phyloP scores from a whole-genome alignment of 2,113 vertebrate species.

The Campylorhamphus procurvoides region DNA sequence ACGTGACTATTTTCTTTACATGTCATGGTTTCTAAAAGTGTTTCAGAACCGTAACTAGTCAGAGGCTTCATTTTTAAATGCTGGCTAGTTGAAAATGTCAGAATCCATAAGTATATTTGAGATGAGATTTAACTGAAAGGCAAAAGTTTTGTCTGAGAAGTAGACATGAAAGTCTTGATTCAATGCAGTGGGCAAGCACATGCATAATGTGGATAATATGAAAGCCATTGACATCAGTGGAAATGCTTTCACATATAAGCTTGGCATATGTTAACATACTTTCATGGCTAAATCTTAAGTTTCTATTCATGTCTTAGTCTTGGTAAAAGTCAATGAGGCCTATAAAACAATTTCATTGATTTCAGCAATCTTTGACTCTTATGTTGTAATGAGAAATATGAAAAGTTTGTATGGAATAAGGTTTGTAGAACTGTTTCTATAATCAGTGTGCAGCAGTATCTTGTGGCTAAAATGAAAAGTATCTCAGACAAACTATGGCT shows the following conservation, averaged over 20 bases:
- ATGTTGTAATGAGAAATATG: not conserved
- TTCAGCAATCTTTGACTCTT: not conserved
- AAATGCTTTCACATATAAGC: not conserved
- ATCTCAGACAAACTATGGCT: not conserved
- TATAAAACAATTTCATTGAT: not conserved
- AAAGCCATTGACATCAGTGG: not conserved
- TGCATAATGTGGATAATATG: not conserved
- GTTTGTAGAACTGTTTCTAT: not conserved
- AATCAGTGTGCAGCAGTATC: not conserved
- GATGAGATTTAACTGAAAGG: slow-evolving; percentile 2
- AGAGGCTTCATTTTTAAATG: slow-evolving; percentile 24
- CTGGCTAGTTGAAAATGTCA: slow-evolving; percentile 2
- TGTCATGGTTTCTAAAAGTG: not conserved
- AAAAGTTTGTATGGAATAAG: not conserved
- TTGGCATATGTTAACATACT: not conserved
- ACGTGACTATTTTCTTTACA: slow-evolving; percentile 13
- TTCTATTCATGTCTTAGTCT: not conserved
- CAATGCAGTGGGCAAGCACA: not conserved
- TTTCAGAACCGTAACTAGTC: not conserved
- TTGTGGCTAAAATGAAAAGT: not conserved
- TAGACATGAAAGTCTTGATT: not conserved
- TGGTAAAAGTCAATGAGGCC: not conserved
- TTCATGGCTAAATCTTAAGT: not conserved
- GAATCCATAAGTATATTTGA: not conserved
- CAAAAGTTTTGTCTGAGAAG: not conserved